Evolutionary conservation across 2,797 vertebrate species (phyloP), one percentile per base, ranked within the genome.

Genomic region (Alectoris magna): DNA sequence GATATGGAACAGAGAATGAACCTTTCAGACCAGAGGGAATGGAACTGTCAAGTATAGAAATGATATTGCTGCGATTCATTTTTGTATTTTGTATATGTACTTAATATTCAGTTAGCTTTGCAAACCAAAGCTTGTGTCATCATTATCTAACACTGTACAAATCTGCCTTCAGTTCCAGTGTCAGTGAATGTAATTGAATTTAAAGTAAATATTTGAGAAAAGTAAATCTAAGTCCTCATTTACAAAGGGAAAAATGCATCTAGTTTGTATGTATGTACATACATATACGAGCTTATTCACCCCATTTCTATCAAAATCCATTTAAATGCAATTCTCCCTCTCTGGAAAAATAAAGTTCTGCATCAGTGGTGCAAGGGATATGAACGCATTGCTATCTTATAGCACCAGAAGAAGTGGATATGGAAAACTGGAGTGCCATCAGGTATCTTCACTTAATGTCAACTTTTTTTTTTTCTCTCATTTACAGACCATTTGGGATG

Each of bases 191-290:
- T 84, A 90, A 88, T 92, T 91, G 31, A 91, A 91, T 91, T 88
- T 68, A 79, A 95, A 93, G 89, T 88, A 89, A 95, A 86, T 79
- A 34, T 93, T 92, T 88, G 85, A 41, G 36, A 78, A 93, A 92
- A 94, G 36, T 44, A 95, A 95, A 73, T 38, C 19, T 12, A 84
- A 87, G 67, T 84, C 38, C n/a, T 79, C 48, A 70, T 60, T 88
- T 88, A 70, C n/a, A 49, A 59, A 56, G 14, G 36, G 55, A 81
- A 87, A 80, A 85, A 69, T 9, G 4, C 38, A 9, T 75, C 18
- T 80, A 31, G 11, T 67, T 78, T 86, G 22, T 26, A 29, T 29
- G 51, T 56, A 43, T 38, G 6, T 44, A 5, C 73, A 10, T 73
- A 17, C 72, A 10, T 72, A 31, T 84, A 18, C 78, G 22, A 86